These are phyloP conservation scores for Malaclemys terrapin DNA, from an alignment of 2,113 vertebrate genomes.

Conservation along the genomic window DNA sequence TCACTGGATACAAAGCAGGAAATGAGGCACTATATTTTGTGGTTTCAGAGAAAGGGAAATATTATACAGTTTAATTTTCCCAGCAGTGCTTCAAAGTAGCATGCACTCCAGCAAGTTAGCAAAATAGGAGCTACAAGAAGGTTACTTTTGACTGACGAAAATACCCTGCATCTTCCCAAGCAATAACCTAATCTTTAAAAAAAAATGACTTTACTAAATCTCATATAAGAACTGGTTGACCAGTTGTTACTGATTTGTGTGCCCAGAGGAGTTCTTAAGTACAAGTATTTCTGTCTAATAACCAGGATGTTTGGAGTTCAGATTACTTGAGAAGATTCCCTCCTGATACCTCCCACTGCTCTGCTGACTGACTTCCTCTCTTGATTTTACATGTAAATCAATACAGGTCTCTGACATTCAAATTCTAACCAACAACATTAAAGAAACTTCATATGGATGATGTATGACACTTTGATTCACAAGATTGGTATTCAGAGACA, in stretches of 20 bases:
- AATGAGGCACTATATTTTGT: neutral
- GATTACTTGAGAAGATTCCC: neutral
- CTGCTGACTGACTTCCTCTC: conserved; percentile 21
- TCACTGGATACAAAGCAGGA: neutral
- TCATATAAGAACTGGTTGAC: neutral
- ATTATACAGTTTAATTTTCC: neutral
- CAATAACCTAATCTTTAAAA: neutral
- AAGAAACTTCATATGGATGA: conserved; percentile 1
- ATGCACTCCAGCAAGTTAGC: neutral
- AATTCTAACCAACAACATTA: conserved; percentile 22
- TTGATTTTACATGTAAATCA: conserved; percentile 63
- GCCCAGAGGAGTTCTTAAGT: conserved; percentile 16
- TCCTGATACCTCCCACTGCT: conserved; percentile 24
- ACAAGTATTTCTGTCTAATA: conserved; percentile 26
- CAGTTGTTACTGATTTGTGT: conserved; percentile 9
- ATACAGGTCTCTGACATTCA: neutral
- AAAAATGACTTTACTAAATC: conserved; percentile 10
- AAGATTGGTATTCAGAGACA: neutral
- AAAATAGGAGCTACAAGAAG: neutral
- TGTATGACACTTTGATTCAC: neutral
- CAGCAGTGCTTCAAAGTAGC: neutral
- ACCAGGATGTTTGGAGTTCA: conserved; percentile 1
- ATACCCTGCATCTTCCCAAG: neutral
- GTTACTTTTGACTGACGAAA: neutral
- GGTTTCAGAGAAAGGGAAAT: neutral